phyloP scores from a whole-genome alignment of 2,888 invertebrate genomes.

The Hydraecia micacea region DNA sequence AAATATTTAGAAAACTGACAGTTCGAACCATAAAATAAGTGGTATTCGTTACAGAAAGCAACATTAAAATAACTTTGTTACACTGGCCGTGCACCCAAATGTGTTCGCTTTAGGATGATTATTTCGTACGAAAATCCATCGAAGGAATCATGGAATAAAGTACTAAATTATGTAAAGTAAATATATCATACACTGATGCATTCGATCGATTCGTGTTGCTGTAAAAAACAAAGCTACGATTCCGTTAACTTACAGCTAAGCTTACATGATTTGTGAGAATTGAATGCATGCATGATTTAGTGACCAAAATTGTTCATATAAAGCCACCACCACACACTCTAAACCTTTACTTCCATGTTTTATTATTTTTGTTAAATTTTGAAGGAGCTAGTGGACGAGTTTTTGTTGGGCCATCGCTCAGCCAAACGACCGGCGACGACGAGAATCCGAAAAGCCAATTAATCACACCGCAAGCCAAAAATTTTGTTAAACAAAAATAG shows the following conservation, averaged over 20 bases:
- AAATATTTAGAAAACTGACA: slow-evolving; percentile 29
- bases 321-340: slow-evolving; percentile 91
- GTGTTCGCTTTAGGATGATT: slow-evolving; percentile 73
- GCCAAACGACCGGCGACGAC: slow-evolving; percentile 70
- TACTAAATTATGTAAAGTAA: slow-evolving; percentile 17
- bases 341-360: slow-evolving; percentile 88
- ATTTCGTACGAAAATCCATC: slow-evolving; percentile 70
- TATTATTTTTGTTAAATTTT: slow-evolving; percentile 87
- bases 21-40: slow-evolving; percentile 43
- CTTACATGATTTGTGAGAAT: slow-evolving; percentile 86
- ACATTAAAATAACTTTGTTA: slow-evolving; percentile 74
- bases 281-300: slow-evolving; percentile 89
- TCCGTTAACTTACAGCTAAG: slow-evolving; percentile 84
- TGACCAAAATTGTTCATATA: slow-evolving; percentile 83
- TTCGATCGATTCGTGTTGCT: slow-evolving; percentile 73
- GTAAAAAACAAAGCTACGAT: slow-evolving; percentile 82
- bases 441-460: slow-evolving; percentile 84
- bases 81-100: slow-evolving; percentile 85
- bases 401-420: slow-evolving; percentile 70
- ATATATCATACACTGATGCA: slow-evolving; percentile 54
- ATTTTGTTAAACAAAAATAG: slow-evolving; percentile 86
- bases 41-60: slow-evolving; percentile 66
- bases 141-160: slow-evolving; percentile 67
- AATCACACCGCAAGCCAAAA: slow-evolving; percentile 89
- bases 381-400: slow-evolving; percentile 81